phyloP scores from a whole-genome alignment of 2,797 vertebrate species.

The Meriones psammophilus region DNA sequence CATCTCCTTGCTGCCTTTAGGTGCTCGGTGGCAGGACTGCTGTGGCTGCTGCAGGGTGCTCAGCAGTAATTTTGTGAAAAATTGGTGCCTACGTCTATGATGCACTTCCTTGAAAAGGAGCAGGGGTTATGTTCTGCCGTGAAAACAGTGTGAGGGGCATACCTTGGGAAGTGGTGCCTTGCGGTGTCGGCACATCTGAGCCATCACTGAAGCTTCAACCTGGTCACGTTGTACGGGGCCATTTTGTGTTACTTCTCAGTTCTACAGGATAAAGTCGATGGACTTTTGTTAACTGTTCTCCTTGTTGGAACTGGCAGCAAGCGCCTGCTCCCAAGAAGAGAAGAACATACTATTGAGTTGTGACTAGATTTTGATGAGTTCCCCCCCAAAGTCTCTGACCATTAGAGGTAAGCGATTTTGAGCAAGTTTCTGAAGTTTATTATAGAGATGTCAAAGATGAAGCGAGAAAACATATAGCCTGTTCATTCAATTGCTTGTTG shows the following conservation, averaged over 20 bases:
- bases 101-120: neutral
- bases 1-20: neutral
- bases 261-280: neutral
- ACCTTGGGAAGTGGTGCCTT: neutral
- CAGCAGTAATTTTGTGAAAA: neutral
- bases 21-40: neutral
- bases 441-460: neutral
- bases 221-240: neutral
- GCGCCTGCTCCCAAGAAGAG: neutral
- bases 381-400: neutral
- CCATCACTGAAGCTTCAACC: neutral
- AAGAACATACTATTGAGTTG: neutral
- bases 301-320: neutral
- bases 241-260: neutral
- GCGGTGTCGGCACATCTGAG: neutral
- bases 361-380: neutral
- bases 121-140: neutral
- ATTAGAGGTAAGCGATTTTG: neutral
- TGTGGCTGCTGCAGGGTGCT: no score
- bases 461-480: neutral
- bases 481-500: neutral
- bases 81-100: neutral
- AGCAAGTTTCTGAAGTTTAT: neutral
- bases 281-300: neutral
- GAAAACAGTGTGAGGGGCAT: neutral